Percentiles rank a stretch among this genome's conserved stretches.
Conservation (phyloP, 2,797 vertebrate genomes). For the Tachyglossus aculeatus region DNA sequence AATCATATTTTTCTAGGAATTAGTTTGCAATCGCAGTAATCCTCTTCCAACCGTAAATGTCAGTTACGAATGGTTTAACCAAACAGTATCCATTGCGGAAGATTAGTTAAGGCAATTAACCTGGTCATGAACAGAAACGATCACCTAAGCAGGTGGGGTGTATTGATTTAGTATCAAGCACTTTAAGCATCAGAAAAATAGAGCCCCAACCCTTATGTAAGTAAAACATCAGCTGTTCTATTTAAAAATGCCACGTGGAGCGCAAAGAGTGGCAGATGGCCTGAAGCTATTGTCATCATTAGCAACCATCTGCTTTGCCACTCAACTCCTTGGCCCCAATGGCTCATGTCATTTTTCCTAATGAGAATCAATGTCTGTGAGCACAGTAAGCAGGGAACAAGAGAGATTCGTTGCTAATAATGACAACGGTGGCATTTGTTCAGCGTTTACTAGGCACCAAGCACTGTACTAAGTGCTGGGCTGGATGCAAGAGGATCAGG, state of each 20-base stretch:
- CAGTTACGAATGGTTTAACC: not conserved
- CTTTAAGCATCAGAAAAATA: not conserved
- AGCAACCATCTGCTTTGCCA: conserved; percentile 5
- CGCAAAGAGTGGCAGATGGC: conserved; percentile 11
- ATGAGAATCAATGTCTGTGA: not conserved
- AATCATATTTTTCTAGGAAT: not conserved
- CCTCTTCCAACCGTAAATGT: not conserved
- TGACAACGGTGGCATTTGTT: no score
- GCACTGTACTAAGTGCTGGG: no score
- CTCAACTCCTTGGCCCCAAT: not conserved
- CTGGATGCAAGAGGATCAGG: no score
- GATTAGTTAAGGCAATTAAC: not conserved
- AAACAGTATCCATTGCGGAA: conserved; percentile 4
- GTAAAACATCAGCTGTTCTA: not conserved
- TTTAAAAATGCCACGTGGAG: not conserved
- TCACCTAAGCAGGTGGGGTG: not conserved
- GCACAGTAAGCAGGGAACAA: not conserved
- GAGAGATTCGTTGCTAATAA: not conserved
- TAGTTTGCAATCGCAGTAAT: not conserved
- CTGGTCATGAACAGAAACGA: not conserved
- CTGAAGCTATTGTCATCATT: conserved; percentile 8
- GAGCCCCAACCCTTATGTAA: not conserved
- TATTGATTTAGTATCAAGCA: not conserved
- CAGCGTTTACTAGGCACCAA: no score
- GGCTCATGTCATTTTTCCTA: conserved; percentile 7